Evolutionary conservation across 1,140 invertebrate species (phyloP).

Genomic region (Copidosoma floridanum): DNA sequence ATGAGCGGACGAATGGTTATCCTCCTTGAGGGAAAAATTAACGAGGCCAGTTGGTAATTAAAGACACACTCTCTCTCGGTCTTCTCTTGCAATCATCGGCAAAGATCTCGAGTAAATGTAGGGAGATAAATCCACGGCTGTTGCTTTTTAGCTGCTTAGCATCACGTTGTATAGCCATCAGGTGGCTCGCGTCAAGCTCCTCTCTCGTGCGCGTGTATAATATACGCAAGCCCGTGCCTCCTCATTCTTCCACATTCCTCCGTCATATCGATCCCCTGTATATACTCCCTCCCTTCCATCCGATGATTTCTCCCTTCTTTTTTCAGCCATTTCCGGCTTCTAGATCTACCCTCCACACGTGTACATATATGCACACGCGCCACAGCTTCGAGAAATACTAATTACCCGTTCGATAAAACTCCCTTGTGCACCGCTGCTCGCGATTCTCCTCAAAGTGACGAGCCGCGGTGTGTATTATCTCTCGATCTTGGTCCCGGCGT

Average conservation of each 20-base stretch:
- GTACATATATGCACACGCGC: too few species aligned
- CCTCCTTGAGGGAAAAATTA: too few species aligned
- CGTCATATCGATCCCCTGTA: neutral
- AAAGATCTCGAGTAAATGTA: slow-evolving; percentile 26
- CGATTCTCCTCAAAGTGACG: too few species aligned
- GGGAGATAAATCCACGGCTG: slow-evolving; percentile 19
- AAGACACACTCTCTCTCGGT: slow-evolving; percentile 23
- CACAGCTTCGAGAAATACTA: slow-evolving; percentile 2
- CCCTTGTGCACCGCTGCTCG: too few species aligned
- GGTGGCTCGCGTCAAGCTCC: slow-evolving; percentile 10
- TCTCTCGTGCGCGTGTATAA: neutral
- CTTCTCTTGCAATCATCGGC: slow-evolving; percentile 20
- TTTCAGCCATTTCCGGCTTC: neutral
- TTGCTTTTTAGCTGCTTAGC: too few species aligned
- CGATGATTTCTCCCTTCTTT: neutral
- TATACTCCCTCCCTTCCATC: neutral
- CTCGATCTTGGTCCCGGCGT: neutral
- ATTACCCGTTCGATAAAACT: too few species aligned
- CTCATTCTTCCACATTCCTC: neutral
- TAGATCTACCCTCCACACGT: too few species aligned
- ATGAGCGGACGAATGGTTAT: neutral
- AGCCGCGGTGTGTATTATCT: too few species aligned
- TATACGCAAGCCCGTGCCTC: neutral
- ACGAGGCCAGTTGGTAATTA: slow-evolving; percentile 29
- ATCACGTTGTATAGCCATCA: too few species aligned